Conservation (phyloP, 1,140 invertebrate species). For the Amyelois transitella region DNA sequence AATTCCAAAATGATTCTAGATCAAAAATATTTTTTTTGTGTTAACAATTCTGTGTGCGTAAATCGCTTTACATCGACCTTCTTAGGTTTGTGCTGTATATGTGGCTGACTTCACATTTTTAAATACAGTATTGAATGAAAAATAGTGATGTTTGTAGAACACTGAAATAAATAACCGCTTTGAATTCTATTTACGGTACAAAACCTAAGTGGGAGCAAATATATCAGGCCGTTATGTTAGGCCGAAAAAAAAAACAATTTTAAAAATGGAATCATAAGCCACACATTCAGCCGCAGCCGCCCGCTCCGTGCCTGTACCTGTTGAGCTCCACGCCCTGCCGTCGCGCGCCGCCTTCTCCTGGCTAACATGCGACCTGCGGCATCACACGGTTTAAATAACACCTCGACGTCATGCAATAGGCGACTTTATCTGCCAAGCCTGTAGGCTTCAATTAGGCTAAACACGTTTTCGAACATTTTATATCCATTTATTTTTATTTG, state of each 20-base stretch:
- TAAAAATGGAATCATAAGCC: not conserved
- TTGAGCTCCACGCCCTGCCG: constrained; percentile 48
- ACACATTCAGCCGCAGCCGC: not conserved
- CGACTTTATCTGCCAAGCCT: not conserved
- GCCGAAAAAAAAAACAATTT: not conserved
- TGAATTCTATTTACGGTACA: too few species aligned
- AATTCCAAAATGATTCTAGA: too few species aligned
- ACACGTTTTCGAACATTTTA: not conserved
- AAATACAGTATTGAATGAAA: not conserved
- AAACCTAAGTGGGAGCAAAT: too few species aligned
- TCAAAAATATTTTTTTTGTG: too few species aligned
- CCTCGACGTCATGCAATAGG: constrained; percentile 12
- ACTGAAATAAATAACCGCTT: too few species aligned
- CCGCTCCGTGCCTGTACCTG: constrained; percentile 49
- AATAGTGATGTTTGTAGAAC: too few species aligned
- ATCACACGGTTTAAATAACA: constrained; percentile 47
- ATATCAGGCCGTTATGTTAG: too few species aligned
- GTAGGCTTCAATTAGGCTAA: not conserved
- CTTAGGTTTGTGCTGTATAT: not conserved
- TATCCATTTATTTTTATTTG: not conserved
- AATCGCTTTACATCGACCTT: not conserved
- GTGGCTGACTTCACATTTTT: not conserved
- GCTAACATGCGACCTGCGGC: constrained; percentile 63
- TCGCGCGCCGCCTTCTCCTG: constrained; percentile 56
- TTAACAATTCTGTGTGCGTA: too few species aligned